Base-by-base conservation (phyloP, 2,888 invertebrate genomes). In the Troides oblongomaculatus region DNA sequence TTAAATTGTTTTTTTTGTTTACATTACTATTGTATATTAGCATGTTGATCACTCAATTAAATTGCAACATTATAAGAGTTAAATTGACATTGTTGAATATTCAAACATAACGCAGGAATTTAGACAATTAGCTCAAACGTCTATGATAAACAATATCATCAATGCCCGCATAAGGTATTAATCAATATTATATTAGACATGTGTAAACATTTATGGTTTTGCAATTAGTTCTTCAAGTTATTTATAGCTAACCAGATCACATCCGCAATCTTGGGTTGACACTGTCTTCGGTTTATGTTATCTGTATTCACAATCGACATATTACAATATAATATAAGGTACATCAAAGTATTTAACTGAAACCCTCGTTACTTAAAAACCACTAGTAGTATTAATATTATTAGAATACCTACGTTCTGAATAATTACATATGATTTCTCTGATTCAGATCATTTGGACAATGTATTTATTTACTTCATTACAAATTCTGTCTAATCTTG, bases 211-310 rank as follows among this genome's bases (percentile, higher is more conserved):
- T 66, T 63, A 66, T 60, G 12, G 43, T 25, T 64, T 66, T 70
- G 10, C 70, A 70, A 66, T 70, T 56, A 66, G 69, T 66, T 66
- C 61, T 65, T 66, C 30, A 57, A 53, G 62, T 66, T 53, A 66
- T 46, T 70, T 68, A 71, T 67, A 50, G 61, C 70, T 12, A 67
- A 58, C 46, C 61, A 67, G 61, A 57, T 57, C 67, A 67, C 70
- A 70, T 70, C 70, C 63, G 63, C 56, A 62, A 60, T 66, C 56
- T 56, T 59, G 8, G 63, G 53, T 23, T 23, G 25, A 58, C 2
- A 25, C 21, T 58, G 23, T 58, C 23, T 6, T 3, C 5, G 21
- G 14, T 58, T 23, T 53, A n/a, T 53, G 6, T 53, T 53, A n/a
- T 53, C 53, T 12, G 46, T 14, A 46, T 46, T 46, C n/a, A 53